Conservation (phyloP, 1,140 invertebrate species). For the Hyphantria cunea region DNA sequence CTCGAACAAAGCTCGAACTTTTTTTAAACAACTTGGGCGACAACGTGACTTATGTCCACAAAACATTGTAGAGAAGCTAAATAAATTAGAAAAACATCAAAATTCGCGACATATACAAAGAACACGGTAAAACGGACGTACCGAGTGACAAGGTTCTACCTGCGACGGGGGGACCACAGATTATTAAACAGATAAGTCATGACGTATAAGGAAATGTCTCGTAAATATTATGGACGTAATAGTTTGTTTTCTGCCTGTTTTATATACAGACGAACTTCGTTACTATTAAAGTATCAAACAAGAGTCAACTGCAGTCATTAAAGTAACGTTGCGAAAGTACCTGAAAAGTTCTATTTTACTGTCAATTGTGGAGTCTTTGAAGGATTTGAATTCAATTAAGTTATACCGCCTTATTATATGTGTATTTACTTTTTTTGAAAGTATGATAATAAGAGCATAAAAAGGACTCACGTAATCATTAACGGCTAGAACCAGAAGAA, state of each 20-base stretch:
- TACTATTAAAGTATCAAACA: no score
- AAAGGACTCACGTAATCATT: no score
- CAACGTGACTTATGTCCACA: constrained; percentile 7
- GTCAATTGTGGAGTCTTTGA: no score
- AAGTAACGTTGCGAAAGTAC: no score
- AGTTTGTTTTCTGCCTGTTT: neutral
- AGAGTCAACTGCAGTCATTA: no score
- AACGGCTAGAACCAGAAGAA: no score
- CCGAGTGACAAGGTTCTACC: constrained; percentile 4
- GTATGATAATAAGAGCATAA: no score
- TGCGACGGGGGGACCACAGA: constrained; percentile 7
- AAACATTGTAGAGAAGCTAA: constrained; percentile 16
- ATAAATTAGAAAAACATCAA: constrained; percentile 25
- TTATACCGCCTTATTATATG: no score
- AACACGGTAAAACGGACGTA: constrained; percentile 1
- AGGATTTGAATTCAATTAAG: no score
- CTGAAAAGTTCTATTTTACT: no score
- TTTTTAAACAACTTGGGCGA: neutral
- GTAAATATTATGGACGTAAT: neutral
- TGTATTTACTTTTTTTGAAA: no score
- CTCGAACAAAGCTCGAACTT: neutral
- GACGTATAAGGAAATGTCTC: neutral
- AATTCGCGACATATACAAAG: constrained; percentile 11
- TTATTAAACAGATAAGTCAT: constrained; percentile 15
- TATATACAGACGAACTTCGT: no score